Evolutionary conservation across 2,888 invertebrate species (phyloP).

Genomic region (Heliconius charithonia): DNA sequence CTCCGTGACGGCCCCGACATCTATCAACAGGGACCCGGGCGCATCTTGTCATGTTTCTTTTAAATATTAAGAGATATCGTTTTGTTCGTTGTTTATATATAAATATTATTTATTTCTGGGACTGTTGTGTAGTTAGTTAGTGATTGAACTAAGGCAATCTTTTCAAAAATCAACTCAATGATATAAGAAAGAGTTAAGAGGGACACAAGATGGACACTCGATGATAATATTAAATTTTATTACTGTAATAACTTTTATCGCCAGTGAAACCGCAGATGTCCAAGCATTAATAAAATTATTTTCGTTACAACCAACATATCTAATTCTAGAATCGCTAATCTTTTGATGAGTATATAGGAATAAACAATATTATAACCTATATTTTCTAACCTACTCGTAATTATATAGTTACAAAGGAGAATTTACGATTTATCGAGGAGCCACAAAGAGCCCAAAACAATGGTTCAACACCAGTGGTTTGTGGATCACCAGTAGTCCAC

Average conservation of each 20-base stretch:
- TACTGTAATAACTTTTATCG: conserved; percentile 44
- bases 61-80: conserved; percentile 38
- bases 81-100: conserved; percentile 20
- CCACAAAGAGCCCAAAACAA: too few species aligned
- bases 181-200: conserved; percentile 18
- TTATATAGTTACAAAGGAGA: too few species aligned
- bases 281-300: conserved; percentile 45
- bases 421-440: too few species aligned
- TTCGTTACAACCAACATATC: conserved; percentile 27
- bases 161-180: neutral
- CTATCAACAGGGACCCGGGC: conserved; percentile 54
- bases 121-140: conserved; percentile 2
- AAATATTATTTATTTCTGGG: conserved; percentile 19
- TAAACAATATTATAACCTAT: too few species aligned
- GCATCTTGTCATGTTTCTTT: conserved; percentile 39
- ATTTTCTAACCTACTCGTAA: too few species aligned
- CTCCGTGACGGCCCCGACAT: conserved; percentile 67
- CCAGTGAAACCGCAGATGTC: conserved; percentile 43
- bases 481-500: too few species aligned
- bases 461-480: too few species aligned
- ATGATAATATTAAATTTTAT: conserved; percentile 41
- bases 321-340: conserved; percentile 21
- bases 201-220: conserved; percentile 29
- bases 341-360: too few species aligned
- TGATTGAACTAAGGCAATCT: neutral